phyloP scores from a whole-genome alignment of 1,140 invertebrate genomes.

The Grapholita molesta region DNA sequence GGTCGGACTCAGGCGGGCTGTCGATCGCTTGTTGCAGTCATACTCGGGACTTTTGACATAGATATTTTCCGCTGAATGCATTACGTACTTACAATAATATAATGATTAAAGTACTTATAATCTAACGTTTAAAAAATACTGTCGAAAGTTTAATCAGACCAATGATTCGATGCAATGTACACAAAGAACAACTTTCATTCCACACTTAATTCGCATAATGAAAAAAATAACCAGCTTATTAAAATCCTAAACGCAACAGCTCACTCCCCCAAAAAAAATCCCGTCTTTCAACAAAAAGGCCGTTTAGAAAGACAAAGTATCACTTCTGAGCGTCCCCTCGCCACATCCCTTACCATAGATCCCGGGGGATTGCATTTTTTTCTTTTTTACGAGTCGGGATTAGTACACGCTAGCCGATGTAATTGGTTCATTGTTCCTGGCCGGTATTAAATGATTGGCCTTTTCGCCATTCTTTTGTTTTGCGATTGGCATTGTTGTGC shows the following conservation, averaged over 20 bases:
- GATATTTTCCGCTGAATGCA: too few relatives aligned
- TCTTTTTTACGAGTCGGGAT: conserved; percentile 36
- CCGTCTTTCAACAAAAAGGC: conserved; percentile 36
- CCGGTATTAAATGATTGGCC: conserved; percentile 26
- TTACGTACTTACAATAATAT: too few relatives aligned
- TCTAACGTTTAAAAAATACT: too few relatives aligned
- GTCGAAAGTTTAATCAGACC: background rate
- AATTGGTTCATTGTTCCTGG: conserved; percentile 68
- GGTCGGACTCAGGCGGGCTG: too few relatives aligned
- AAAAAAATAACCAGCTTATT: conserved; percentile 6
- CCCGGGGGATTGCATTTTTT: conserved; percentile 53
- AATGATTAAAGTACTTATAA: too few relatives aligned
- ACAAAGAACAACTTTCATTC: background rate
- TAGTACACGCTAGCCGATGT: conserved; percentile 36
- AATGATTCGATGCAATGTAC: background rate
- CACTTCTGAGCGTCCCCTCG: conserved; percentile 46
- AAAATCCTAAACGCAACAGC: background rate
- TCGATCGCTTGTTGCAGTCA: too few relatives aligned
- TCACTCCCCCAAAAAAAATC: conserved; percentile 22
- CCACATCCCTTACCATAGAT: conserved; percentile 56
- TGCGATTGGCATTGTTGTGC: conserved; percentile 17
- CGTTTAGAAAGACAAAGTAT: conserved; percentile 67
- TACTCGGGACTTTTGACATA: too few relatives aligned
- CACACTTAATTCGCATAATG: background rate
- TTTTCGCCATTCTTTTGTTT: conserved; percentile 22